phyloP scores from a whole-genome alignment of 2,797 vertebrate genomes.

The Echeneis naucrates region DNA sequence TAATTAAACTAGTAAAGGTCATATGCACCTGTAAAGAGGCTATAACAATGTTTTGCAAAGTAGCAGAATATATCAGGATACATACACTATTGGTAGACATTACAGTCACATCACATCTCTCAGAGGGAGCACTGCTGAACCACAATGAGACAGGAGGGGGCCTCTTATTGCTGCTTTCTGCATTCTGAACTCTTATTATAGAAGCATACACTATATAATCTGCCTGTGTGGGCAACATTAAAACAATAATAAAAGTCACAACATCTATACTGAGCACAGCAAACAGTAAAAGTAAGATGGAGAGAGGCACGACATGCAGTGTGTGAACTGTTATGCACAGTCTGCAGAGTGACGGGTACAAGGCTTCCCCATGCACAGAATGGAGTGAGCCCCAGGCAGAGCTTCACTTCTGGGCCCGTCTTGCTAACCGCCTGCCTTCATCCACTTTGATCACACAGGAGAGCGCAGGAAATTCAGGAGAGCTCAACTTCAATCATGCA shows the following conservation, averaged over 20 bases:
- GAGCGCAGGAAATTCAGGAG: slow-evolving; percentile 69
- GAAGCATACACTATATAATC: background rate
- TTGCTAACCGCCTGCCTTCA: slow-evolving; percentile 70
- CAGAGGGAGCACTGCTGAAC: slow-evolving; percentile 14
- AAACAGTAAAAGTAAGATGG: slow-evolving; percentile 5
- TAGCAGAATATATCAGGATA: slow-evolving; percentile 9
- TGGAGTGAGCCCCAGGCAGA: slow-evolving; percentile 63
- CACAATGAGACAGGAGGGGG: slow-evolving; percentile 11
- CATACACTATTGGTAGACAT: slow-evolving; percentile 12
- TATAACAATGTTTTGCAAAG: background rate
- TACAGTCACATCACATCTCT: slow-evolving; percentile 26
- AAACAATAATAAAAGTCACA: slow-evolving; percentile 19
- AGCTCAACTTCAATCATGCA: slow-evolving; percentile 75
- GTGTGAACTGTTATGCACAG: slow-evolving; percentile 14
- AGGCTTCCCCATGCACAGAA: slow-evolving; percentile 48
- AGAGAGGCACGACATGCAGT: background rate
- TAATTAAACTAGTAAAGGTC: background rate
- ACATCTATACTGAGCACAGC: background rate
- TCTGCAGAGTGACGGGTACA: slow-evolving; percentile 40
- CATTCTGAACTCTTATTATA: slow-evolving; percentile 26
- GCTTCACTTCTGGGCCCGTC: slow-evolving; percentile 68
- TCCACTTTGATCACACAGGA: slow-evolving; percentile 80
- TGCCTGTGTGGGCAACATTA: background rate
- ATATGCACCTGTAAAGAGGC: background rate
- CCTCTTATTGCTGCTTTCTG: slow-evolving; percentile 8